phyloP scores from a whole-genome alignment of 2,113 vertebrate species.

The Bos taurus region ARS-UCD2.0 NC_037336.1:44019001-44019500 shows the following conservation, averaged over 20 bases:
- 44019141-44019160: constrained; percentile 4
- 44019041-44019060: background rate
- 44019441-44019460: background rate
- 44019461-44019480: background rate
- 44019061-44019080: background rate
- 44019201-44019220: background rate
- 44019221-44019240: background rate
- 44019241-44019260: background rate
- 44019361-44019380: constrained; percentile 24
- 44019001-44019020: background rate
- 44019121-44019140: background rate
- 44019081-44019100: background rate
- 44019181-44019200: background rate
- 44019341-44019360: constrained; percentile 3
- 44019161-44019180: background rate
- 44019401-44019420: background rate
- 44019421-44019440: background rate
- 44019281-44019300: background rate
- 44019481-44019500: background rate
- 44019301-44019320: background rate
- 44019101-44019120: background rate
- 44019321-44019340: background rate
- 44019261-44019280: constrained; percentile 1
- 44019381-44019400: constrained; percentile 34
- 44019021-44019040: background rate